Base-by-base conservation (phyloP, 2,888 invertebrate species). In the Kryphioiulus occultus region DNA sequence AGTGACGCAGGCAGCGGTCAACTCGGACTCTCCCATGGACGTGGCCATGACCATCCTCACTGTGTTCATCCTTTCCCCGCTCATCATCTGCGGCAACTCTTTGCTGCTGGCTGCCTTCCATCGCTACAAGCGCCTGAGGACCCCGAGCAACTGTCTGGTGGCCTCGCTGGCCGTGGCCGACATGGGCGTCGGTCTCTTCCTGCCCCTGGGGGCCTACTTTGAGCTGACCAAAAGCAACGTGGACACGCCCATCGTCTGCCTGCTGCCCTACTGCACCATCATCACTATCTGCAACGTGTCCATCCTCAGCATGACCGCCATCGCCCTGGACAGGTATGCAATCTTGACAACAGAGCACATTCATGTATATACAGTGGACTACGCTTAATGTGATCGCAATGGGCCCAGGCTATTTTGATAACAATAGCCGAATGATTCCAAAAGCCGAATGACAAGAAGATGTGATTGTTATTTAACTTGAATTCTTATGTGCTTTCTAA, bases 101-200 rank as follows among this genome's bases (percentile, higher is more conserved):
- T 91, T 94, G 88, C 93, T 94, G 44, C 92, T 95, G 83, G 92
- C 93, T 10, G 93, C 94, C 0, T 94, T 94, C 91, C 93, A 93
- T 90, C 92, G 93, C 68, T 94, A 93, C 92, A 94, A 94, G 90
- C 92, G 94, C 87, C 92, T 94, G 83, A 92, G 94, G 89, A 94
- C 94, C 30, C 94, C 94, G 5, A 94, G 94, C 87, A 94, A 94
- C 91, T 94, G 93, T 90, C 92, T 94, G 87, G 92, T 94, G 87
- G 93, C 93, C 89, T 94, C 94, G 0, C 91, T 95, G 88, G 94
- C 94, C 2, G 92, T 93, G 59, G 94, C 94, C 17, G 95, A 94
- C 90, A 92, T 94, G 53, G 93, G 94, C 83, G 93, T 94, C 68
- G 94, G 94, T 0, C 91, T 94, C 90, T 93, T 94, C 90, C 93